A percentile compares a stretch with the other conserved stretches of the same genome.
phyloP scores from a whole-genome alignment of 1,140 invertebrate species.

The Ericerus pela region DNA sequence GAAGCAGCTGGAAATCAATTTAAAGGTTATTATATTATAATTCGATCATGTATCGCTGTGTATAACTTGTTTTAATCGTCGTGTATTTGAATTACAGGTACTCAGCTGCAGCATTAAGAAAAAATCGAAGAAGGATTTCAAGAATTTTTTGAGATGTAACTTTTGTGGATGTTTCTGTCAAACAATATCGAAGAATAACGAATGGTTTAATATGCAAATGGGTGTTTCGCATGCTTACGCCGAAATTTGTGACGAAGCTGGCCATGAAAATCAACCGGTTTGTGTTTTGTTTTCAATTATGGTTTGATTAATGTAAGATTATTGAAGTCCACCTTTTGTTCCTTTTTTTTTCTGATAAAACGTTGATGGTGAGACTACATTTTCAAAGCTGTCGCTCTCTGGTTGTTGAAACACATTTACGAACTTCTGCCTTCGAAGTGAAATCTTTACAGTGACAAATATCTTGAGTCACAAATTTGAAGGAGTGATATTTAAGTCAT shows the following conservation, averaged over 20 bases:
- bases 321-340: too few relatives aligned
- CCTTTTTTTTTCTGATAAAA: too few relatives aligned
- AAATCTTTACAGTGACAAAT: too few relatives aligned
- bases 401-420: too few relatives aligned
- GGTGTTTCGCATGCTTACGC: conserved; percentile 30
- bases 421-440: too few relatives aligned
- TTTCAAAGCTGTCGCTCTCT: too few relatives aligned
- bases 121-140: neutral
- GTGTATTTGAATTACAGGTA: neutral
- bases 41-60: neutral
- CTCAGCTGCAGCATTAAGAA: neutral
- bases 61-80: neutral
- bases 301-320: too few relatives aligned
- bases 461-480: too few relatives aligned
- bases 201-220: conserved; percentile 32
- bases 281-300: neutral
- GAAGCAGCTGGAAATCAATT: neutral
- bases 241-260: conserved; percentile 25
- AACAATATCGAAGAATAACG: conserved; percentile 27
- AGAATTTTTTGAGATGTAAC: conserved; percentile 26
- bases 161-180: conserved; percentile 32
- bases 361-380: too few relatives aligned
- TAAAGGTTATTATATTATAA: neutral
- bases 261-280: neutral
- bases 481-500: neutral